Evolutionary conservation across 2,113 vertebrate genomes (phyloP).

Genomic region (Pandion haliaetus): DNA sequence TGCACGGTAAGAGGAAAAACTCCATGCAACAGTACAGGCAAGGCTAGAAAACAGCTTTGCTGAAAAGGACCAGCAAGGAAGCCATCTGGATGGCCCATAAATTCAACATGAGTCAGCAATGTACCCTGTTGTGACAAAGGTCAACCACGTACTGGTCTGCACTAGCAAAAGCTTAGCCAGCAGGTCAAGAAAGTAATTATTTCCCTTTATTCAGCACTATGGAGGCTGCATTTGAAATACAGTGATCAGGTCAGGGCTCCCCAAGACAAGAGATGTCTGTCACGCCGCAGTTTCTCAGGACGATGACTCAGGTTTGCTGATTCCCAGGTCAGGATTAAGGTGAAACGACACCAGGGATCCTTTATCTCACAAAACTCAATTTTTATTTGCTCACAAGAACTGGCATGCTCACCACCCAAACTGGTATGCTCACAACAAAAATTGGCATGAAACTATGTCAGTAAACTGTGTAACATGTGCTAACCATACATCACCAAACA

Average conservation of each 20-base stretch:
- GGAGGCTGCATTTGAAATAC: not conserved
- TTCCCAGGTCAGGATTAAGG: too few species aligned
- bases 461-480: too few species aligned
- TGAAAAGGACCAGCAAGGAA: not conserved
- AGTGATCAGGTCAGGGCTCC: not conserved
- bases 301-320: too few species aligned
- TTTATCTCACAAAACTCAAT: too few species aligned
- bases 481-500: too few species aligned
- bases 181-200: not conserved
- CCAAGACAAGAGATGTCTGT: not conserved
- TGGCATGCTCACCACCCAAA: too few species aligned
- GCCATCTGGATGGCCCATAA: not conserved
- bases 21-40: not conserved
- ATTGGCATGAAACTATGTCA: too few species aligned
- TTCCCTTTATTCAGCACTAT: slow-evolving; percentile 13
- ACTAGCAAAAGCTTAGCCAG: slow-evolving; percentile 22
- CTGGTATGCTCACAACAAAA: too few species aligned
- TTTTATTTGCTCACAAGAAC: too few species aligned
- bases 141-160: not conserved
- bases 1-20: not conserved
- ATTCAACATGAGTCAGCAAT: not conserved
- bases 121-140: not conserved
- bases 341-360: too few species aligned
- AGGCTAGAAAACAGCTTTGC: not conserved
- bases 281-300: too few species aligned